Percentiles rank a stretch among this genome's conserved stretches.
phyloP scores from a whole-genome alignment of 23 tunicate species.

The Clavelina lepadiformis region DNA sequence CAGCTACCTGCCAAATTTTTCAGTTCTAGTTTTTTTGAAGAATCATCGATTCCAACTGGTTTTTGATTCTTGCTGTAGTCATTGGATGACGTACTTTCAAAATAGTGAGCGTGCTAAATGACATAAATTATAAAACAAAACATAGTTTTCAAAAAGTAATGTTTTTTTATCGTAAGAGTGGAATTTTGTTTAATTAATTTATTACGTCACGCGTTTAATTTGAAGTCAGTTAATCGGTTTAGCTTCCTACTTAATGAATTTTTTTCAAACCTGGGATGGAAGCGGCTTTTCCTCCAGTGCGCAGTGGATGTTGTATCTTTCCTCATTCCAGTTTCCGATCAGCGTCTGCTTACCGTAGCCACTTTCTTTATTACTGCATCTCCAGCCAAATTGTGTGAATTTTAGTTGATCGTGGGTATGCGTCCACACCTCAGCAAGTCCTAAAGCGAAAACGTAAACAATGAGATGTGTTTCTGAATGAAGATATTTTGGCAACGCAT shows the following conservation, averaged over 20 bases:
- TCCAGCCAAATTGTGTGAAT: slow-evolving; percentile 93
- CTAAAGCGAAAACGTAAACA: too few species aligned
- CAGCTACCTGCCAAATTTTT: slow-evolving; percentile 38
- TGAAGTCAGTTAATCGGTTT: neutral
- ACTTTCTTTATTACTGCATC: slow-evolving; percentile 92
- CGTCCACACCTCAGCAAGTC: slow-evolving; percentile 93
- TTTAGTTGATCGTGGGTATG: slow-evolving; percentile 81
- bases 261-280: slow-evolving; percentile 45
- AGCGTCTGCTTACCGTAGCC: slow-evolving; percentile 62
- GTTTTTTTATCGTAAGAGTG: too few species aligned
- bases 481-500: too few species aligned
- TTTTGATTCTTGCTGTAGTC: slow-evolving; percentile 41
- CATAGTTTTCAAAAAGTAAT: too few species aligned
- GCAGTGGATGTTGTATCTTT: slow-evolving; percentile 47
- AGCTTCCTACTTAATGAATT: neutral
- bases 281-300: slow-evolving; percentile 40
- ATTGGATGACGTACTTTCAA: slow-evolving; percentile 52
- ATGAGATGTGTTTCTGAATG: too few species aligned
- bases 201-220: too few species aligned
- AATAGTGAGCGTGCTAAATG: slow-evolving; percentile 69
- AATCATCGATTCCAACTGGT: slow-evolving; percentile 7
- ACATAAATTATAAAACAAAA: too few species aligned
- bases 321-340: slow-evolving; percentile 96
- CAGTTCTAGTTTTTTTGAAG: slow-evolving; percentile 17
- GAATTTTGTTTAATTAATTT: too few species aligned